Conservation (phyloP, 2,113 vertebrate genomes). For the Cephalopholis sonnerati region DNA sequence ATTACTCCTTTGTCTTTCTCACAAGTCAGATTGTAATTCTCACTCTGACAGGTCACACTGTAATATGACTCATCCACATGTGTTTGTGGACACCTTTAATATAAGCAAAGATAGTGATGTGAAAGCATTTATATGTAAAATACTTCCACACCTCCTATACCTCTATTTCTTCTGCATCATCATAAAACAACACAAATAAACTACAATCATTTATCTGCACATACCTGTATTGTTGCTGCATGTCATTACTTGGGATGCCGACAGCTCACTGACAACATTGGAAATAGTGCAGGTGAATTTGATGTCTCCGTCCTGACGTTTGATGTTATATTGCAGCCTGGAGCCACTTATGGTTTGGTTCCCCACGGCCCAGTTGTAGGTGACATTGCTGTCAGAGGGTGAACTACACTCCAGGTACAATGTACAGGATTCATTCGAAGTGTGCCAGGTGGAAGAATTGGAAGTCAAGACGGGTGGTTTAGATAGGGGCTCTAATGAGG, state of each 20-base stretch:
- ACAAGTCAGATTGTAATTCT: background rate
- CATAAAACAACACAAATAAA: background rate
- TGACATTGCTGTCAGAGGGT: background rate
- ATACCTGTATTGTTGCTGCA: slow-evolving; percentile 41
- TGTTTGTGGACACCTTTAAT: background rate
- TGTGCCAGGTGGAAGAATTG: accelerated
- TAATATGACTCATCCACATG: background rate
- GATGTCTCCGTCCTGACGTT: background rate
- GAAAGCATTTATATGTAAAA: too few species aligned
- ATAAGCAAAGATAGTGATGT: too few species aligned
- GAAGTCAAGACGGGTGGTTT: accelerated
- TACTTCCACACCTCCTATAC: too few species aligned
- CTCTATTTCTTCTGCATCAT: background rate
- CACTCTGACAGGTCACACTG: background rate
- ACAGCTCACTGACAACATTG: background rate
- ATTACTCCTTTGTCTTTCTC: background rate
- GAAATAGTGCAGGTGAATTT: slow-evolving; percentile 53
- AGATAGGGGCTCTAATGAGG: slow-evolving; percentile 47
- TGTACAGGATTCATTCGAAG: slow-evolving; percentile 9
- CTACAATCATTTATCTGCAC: background rate
- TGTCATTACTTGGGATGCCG: accelerated
- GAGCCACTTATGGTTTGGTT: background rate
- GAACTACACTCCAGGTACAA: slow-evolving; percentile 48
- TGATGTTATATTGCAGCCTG: background rate
- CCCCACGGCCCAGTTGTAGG: slow-evolving; percentile 56